phyloP scores from a whole-genome alignment of 30 jellyfish, hydroid and myxozoan species.

The Aurelia aurita complex sp. Pacific region DNA sequence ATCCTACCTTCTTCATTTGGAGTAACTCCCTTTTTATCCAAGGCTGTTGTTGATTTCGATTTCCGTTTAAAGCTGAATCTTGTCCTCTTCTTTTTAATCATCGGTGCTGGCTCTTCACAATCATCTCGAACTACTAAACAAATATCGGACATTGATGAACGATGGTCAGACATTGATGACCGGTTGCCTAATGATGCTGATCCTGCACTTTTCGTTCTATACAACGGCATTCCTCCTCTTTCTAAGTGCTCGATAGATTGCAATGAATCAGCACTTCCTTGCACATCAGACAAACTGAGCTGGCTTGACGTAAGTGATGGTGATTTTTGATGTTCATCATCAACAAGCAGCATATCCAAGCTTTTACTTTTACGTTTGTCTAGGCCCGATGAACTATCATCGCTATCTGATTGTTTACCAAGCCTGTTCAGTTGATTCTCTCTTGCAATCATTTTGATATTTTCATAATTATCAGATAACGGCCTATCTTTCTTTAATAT shows the following conservation, averaged over 20 bases:
- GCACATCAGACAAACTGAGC: slow-evolving; percentile 65
- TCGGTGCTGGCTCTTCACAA: slow-evolving; percentile 27
- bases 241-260: slow-evolving; percentile 46
- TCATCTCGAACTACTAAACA: slow-evolving; percentile 37
- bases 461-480: slow-evolving; percentile 93
- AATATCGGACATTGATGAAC: slow-evolving; percentile 55
- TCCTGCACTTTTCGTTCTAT: slow-evolving; percentile 34
- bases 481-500: slow-evolving; percentile 90
- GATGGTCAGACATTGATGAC: slow-evolving; percentile 40
- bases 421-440: slow-evolving; percentile 59
- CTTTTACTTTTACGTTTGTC: slow-evolving; percentile 76
- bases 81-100: slow-evolving; percentile 54
- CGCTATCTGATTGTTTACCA: slow-evolving; percentile 33
- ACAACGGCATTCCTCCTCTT: slow-evolving; percentile 6
- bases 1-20: slow-evolving; percentile 45
- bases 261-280: slow-evolving; percentile 62
- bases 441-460: slow-evolving; percentile 75
- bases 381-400: slow-evolving; percentile 34
- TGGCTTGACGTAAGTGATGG: slow-evolving; percentile 79
- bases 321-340: slow-evolving; percentile 39
- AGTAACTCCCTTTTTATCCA: slow-evolving; percentile 41
- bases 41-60: slow-evolving; percentile 64
- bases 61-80: slow-evolving; percentile 65
- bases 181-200: slow-evolving; percentile 22
- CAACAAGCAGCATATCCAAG: slow-evolving; percentile 69